Base-by-base conservation (phyloP, 23 tunicate genomes). In the Styela clava region DNA sequence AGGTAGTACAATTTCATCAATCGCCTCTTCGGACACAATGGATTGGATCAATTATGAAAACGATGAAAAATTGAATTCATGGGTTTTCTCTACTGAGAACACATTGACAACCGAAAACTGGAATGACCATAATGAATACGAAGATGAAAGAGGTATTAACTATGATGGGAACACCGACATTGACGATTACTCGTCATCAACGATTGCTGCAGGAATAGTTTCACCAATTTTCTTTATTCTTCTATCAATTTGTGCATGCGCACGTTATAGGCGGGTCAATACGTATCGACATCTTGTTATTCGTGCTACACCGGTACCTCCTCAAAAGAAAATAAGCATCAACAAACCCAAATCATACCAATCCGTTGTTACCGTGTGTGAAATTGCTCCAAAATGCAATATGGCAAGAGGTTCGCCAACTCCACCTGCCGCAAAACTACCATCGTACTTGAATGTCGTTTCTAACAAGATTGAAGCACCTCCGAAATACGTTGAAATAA, bases 361-460 rank as follows among this genome's bases (percentile, higher is more conserved):
- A 12, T 44, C 56, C 12, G 12, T 44, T 44, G 56, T 44, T 44
- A 44, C 56, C 56, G 56, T 44, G 56, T 44, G 56, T 44, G 56
- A 44, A 44, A 44, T 44, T 44, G 56, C 56, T 44, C 56, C 56
- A 7, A 44, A 7, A 44, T 5, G 12, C 7, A 44, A 44, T 12
- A 44, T 5, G 56, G 7, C 56, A 7, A 7, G 7, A 5, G 9
- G 9, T 44, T 7, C 56, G 7, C 7, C 7, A 44, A 44, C 9
- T 12, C 56, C 56, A 5, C 7, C 12, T 44, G 7, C 56, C 7
- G 71, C 71, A 12, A 27, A 67, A 27, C 31, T 67, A 16, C 71
- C 71, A 29, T 67, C 71, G 16, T 67, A 67, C n/a, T 67, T 67
- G 22, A 23, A 67, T 0, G 71, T 67, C 18, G 71, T 67, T 18